phyloP scores from a whole-genome alignment of 2,888 invertebrate species.

The Conops quadrifasciatus region DNA sequence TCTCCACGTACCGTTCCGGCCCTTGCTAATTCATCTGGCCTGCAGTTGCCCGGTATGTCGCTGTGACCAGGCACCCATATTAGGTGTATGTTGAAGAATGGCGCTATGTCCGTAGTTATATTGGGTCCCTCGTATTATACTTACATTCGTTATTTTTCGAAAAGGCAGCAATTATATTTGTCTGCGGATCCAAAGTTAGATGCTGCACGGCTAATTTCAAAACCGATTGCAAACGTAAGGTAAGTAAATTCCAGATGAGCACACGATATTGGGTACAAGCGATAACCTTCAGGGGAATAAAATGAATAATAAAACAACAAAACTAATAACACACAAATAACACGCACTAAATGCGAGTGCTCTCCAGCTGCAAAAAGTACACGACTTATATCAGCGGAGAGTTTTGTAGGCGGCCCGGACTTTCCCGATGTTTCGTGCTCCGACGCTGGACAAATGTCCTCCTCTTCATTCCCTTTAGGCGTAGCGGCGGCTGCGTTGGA shows the following conservation, averaged over 20 bases:
- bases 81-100: too few species aligned
- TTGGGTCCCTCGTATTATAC: too few species aligned
- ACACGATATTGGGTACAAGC: constrained; percentile 67
- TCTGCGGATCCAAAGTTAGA: constrained; percentile 70
- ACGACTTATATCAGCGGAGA: constrained; percentile 53
- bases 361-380: constrained; percentile 62
- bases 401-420: constrained; percentile 46
- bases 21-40: too few species aligned
- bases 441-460: background rate
- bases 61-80: too few species aligned
- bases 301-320: background rate
- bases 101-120: too few species aligned
- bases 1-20: too few species aligned
- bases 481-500: constrained; percentile 8
- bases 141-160: constrained; percentile 71
- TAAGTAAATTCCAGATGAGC: constrained; percentile 75
- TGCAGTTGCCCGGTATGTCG: too few species aligned
- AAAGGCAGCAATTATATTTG: constrained; percentile 73
- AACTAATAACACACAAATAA: background rate
- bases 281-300: constrained; percentile 50
- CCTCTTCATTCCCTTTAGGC: background rate
- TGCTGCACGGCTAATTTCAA: constrained; percentile 60
- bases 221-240: constrained; percentile 71
- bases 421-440: background rate
- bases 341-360: constrained; percentile 56